phyloP scores from a whole-genome alignment of 2,113 vertebrate species.

The Gopherus flavomarginatus region DNA sequence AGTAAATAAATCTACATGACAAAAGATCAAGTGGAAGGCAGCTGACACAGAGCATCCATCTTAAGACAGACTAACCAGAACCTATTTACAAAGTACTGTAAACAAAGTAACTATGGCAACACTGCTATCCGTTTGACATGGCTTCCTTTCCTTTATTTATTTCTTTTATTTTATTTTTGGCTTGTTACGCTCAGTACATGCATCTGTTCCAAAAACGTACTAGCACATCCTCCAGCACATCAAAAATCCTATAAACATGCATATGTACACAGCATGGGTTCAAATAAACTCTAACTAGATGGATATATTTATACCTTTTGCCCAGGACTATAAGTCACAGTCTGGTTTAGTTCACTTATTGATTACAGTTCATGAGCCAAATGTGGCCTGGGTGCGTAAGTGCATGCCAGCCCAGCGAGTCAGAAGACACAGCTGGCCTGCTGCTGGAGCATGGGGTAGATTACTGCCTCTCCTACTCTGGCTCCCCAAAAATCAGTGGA shows the following conservation, averaged over 20 bases:
- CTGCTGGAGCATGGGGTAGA: background rate
- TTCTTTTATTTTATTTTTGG: conserved; percentile 70
- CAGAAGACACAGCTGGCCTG: fast-evolving
- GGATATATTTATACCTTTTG: conserved; percentile 16
- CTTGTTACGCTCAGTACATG: conserved; percentile 72
- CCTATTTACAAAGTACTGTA: conserved; percentile 79
- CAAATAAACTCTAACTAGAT: conserved; percentile 12
- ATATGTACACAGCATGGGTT: conserved; percentile 48
- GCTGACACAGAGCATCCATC: conserved; percentile 69
- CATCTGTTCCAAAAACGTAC: conserved; percentile 53
- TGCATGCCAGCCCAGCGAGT: background rate
- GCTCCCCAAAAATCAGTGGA: background rate
- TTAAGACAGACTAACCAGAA: conserved; percentile 73
- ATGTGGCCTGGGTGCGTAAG: fast-evolving
- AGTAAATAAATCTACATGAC: conserved; percentile 70
- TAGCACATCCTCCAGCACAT: conserved; percentile 40
- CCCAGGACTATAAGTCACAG: background rate
- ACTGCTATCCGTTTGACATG: conserved; percentile 78
- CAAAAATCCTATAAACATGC: conserved; percentile 61
- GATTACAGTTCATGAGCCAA: fast-evolving
- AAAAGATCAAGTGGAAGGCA: conserved; percentile 72
- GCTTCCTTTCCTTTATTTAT: conserved; percentile 81
- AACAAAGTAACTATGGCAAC: conserved; percentile 79
- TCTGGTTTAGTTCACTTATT: background rate
- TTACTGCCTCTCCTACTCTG: background rate